Evolutionary conservation across 2,113 vertebrate species (phyloP).

Genomic region (Buteo buteo): DNA sequence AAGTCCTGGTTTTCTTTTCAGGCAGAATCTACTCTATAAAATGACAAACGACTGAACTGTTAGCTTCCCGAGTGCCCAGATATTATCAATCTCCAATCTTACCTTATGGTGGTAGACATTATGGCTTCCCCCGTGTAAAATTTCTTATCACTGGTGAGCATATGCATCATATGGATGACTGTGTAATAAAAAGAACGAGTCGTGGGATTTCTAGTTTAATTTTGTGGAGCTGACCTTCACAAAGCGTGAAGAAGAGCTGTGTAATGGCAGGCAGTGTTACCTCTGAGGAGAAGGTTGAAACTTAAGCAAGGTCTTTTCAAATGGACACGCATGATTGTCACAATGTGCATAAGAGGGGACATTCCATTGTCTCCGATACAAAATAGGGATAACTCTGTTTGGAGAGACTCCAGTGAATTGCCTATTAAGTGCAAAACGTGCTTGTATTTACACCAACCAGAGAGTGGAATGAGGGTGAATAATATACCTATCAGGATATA

Average conservation of each 20-base stretch:
- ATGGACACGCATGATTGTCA: neutral
- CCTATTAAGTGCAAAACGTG: neutral
- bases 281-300: neutral
- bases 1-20: neutral
- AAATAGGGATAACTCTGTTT: neutral
- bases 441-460: neutral
- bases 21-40: neutral
- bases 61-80: neutral
- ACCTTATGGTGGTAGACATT: neutral
- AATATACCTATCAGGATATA: neutral
- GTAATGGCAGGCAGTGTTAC: neutral
- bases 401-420: neutral
- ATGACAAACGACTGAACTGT: neutral
- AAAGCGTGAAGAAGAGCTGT: neutral
- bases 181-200: neutral
- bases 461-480: neutral
- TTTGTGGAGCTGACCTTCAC: neutral
- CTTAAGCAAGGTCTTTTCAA: neutral
- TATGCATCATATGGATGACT: neutral
- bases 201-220: neutral
- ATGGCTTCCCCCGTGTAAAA: neutral
- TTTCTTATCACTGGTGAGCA: neutral
- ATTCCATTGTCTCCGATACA: neutral
- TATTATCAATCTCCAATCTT: neutral
- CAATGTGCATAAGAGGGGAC: neutral